phyloP scores from a whole-genome alignment of 2,797 vertebrate species.

The Falco cherrug region DNA sequence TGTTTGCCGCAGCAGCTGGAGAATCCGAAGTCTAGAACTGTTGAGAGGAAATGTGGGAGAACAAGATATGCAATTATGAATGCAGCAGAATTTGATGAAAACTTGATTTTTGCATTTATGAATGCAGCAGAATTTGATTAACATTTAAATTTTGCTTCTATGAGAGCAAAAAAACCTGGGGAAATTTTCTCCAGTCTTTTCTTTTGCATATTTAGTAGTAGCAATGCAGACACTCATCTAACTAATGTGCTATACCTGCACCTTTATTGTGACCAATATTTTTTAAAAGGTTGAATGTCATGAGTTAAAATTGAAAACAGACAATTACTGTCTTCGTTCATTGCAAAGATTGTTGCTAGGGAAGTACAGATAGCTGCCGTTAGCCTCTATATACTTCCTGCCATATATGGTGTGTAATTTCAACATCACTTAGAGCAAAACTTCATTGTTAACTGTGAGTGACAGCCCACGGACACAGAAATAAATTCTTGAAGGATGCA shows the following conservation, averaged over 20 bases:
- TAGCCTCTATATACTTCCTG: neutral
- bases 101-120: neutral
- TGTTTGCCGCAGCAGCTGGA: neutral
- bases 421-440: neutral
- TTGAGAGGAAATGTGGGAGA: fast-evolving
- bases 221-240: fast-evolving
- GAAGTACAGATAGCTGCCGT: fast-evolving
- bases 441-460: neutral
- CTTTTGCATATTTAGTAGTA: neutral
- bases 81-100: neutral
- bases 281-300: fast-evolving
- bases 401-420: neutral
- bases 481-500: neutral
- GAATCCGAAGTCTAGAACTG: fast-evolving
- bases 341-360: neutral
- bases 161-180: fast-evolving
- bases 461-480: neutral
- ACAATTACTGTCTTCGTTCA: fast-evolving
- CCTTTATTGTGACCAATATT: neutral
- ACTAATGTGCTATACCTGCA: fast-evolving
- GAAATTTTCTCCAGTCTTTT: no score
- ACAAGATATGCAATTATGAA: fast-evolving
- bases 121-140: neutral
- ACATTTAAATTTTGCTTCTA: neutral
- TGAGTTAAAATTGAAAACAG: neutral